Evolutionary conservation across 2,113 vertebrate species (phyloP), one percentile per base, ranked within the genome.

Genomic region (Crotalus tigris): DNA sequence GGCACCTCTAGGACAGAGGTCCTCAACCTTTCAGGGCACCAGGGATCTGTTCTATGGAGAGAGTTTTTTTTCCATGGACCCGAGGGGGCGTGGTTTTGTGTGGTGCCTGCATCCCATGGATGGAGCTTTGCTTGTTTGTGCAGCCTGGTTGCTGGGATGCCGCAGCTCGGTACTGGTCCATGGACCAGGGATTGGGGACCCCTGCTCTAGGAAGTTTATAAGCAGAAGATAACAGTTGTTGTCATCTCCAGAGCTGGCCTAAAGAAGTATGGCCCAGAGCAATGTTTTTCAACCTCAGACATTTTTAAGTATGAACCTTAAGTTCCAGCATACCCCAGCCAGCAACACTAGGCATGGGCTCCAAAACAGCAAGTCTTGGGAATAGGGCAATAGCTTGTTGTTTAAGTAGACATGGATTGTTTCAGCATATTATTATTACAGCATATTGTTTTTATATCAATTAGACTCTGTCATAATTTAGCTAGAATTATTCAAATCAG

Each of bases 141-240:
- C 6, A 5, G 46, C 5, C 46, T 5, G 5, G 46, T 49, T 49
- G 49, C 49, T 10, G 49, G 49, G 8, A 51, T 51, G 49, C 8
- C 8, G 8, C 7, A 9, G 49, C 49, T 8, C 0, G 8, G 8
- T 51, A 51, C 49, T 51, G 7, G 7, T 51, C n/a, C 5, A 44
- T 3, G 33, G 13, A 9, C 0, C 0, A 33, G 2, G n/a, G 33
- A 0, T 39, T 39, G 17, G 39, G n/a, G n/a, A 44, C 19, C 75
- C 29, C 75, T 85, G 29, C 19, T 58, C 87, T 33, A 54, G 87
- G n/a, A 88, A 57, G 17, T 19, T 57, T 1, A 58, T 33, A 58
- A 88, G 8, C 33, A 89, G 54, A 55, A 58, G 19, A 39, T 11
- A 10, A 57, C 17, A n/a, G 3, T 57, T 88, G 15, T 17, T 87